Evolutionary conservation across 2,797 vertebrate species (phyloP).

Genomic region (Sebastes hubbsi): DNA sequence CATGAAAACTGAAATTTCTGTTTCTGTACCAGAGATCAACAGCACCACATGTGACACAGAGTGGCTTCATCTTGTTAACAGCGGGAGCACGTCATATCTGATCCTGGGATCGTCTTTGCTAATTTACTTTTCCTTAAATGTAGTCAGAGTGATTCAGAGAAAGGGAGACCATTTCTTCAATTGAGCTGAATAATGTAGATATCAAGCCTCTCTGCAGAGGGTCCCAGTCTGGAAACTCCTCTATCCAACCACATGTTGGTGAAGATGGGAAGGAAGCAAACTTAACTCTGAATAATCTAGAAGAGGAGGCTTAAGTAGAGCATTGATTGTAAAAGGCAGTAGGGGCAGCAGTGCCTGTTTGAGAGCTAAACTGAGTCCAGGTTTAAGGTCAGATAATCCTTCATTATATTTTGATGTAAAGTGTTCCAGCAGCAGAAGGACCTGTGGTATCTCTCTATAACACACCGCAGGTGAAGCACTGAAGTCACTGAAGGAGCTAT

Average conservation of each 20-base stretch:
- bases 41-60: no score
- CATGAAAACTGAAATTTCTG: neutral
- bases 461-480: no score
- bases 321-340: no score
- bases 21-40: no score
- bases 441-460: no score
- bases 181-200: neutral
- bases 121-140: neutral
- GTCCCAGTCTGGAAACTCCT: neutral
- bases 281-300: no score
- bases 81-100: neutral
- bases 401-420: no score
- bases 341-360: neutral
- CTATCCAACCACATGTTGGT: neutral
- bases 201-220: neutral
- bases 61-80: neutral
- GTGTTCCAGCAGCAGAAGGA: no score
- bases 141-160: neutral
- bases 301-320: no score
- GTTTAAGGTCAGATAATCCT: no score
- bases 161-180: neutral
- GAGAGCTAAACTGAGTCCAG: neutral
- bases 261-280: neutral
- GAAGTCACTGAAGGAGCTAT: no score
- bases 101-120: neutral